phyloP scores from a whole-genome alignment of 2,888 invertebrate species.

The Apamea sordens region DNA sequence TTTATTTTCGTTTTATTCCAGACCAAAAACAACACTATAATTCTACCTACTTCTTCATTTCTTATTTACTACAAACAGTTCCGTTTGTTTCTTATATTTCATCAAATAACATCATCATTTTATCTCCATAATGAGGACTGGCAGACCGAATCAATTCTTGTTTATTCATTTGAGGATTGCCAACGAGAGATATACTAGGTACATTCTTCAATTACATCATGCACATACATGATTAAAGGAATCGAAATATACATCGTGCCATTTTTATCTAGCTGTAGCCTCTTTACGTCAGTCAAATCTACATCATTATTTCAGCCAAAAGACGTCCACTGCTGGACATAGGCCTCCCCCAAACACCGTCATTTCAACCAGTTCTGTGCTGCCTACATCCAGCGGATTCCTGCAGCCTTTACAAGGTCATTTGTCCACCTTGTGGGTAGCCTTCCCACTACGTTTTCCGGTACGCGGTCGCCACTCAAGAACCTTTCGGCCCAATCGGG shows the following conservation, averaged over 20 bases:
- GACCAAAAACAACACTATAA: conserved; percentile 24
- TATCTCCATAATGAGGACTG: conserved; percentile 31
- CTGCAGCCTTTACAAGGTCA: no score
- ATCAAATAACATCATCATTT: conserved; percentile 23
- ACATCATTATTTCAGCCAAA: not conserved
- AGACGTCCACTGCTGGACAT: not conserved
- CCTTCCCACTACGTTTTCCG: no score
- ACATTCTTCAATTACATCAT: conserved; percentile 38
- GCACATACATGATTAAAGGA: conserved; percentile 41
- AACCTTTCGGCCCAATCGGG: no score
- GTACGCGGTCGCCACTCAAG: no score
- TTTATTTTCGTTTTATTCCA: conserved; percentile 31
- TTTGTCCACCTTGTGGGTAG: no score
- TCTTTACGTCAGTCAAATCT: not conserved
- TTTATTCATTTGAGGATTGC: conserved; percentile 37
- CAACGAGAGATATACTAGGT: not conserved
- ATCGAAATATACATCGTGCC: conserved; percentile 50
- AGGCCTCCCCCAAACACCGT: no score
- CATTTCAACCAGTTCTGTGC: no score
- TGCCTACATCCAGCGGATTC: no score
- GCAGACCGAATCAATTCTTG: conserved; percentile 48
- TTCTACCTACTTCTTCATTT: not conserved
- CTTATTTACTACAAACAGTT: conserved; percentile 16
- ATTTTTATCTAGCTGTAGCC: not conserved
- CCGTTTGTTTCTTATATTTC: conserved; percentile 13